These are phyloP conservation scores for Blastobasis lacticolella DNA, from an alignment of 2,888 invertebrate species.

Conservation along the genomic window DNA sequence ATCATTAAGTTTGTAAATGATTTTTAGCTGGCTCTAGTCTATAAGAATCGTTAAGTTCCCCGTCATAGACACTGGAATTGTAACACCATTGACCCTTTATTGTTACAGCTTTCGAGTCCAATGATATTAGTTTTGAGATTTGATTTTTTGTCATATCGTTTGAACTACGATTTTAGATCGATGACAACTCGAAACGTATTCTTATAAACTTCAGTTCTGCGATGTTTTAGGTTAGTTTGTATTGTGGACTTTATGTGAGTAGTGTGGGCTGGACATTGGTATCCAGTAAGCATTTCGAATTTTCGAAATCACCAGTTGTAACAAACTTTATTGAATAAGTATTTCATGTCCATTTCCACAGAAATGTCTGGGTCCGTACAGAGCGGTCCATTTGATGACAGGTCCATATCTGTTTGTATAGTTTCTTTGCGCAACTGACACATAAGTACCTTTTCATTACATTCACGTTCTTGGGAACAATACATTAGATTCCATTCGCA, in stretches of 20 bases:
- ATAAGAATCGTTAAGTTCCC: conserved; percentile 32
- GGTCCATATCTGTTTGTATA: too few relatives aligned
- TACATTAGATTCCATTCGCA: too few relatives aligned
- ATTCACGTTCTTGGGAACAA: too few relatives aligned
- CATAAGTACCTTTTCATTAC: too few relatives aligned
- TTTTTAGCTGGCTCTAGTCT: conserved; percentile 45
- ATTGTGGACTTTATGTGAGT: conserved; percentile 50
- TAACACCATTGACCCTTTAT: not conserved
- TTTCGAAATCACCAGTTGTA: conserved; percentile 36
- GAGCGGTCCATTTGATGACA: too few relatives aligned
- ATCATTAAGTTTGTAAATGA: conserved; percentile 66
- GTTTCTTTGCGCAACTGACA: too few relatives aligned
- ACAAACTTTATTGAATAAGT: conserved; percentile 12
- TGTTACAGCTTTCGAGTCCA: too few relatives aligned
- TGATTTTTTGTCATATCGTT: too few relatives aligned
- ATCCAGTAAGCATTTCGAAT: conserved; percentile 29
- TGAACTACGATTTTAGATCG: not conserved
- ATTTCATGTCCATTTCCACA: too few relatives aligned
- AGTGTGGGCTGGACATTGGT: conserved; percentile 27
- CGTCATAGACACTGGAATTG: not conserved
- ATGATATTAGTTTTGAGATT: too few relatives aligned
- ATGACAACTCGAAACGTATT: conserved; percentile 13
- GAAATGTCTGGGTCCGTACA: too few relatives aligned
- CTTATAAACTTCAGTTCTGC: conserved; percentile 38
- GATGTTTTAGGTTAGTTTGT: conserved; percentile 41